phyloP scores from a whole-genome alignment of 2,797 vertebrate species.

The Orestias chungarensis region DNA sequence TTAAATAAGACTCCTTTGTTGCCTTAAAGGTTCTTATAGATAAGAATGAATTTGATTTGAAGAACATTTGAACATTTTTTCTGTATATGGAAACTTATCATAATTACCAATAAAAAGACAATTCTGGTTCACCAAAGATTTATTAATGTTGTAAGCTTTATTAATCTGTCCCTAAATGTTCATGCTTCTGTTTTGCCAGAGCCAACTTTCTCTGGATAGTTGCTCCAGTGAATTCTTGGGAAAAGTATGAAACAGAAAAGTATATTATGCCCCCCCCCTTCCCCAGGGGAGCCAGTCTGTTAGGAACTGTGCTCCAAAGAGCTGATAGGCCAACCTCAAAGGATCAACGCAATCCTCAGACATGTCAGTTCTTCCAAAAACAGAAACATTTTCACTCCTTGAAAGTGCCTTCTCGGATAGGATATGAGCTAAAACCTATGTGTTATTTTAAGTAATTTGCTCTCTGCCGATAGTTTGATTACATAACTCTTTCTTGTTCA shows the following conservation, averaged over 20 bases:
- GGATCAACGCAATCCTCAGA: constrained; percentile 65
- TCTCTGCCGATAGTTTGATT: constrained; percentile 56
- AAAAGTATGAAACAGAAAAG: constrained; percentile 57
- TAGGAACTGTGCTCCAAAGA: constrained; percentile 60
- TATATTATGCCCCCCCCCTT: too few relatives aligned
- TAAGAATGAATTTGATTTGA: too few relatives aligned
- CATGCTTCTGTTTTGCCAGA: constrained; percentile 21
- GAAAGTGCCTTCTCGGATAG: constrained; percentile 18
- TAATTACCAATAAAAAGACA: too few relatives aligned
- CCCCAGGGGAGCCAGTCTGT: constrained; percentile 67
- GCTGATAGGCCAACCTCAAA: constrained; percentile 70
- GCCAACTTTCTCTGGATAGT: constrained; percentile 27
- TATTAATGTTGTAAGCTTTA: constrained; percentile 7
- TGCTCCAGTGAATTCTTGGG: constrained; percentile 43
- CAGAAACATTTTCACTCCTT: constrained; percentile 44
- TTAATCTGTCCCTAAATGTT: constrained; percentile 27
- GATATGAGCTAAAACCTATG: constrained; percentile 43
- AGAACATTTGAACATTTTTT: too few relatives aligned
- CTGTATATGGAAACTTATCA: too few relatives aligned
- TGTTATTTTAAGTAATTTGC: constrained; percentile 62
- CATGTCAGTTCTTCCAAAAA: constrained; percentile 57
- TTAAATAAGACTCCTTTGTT: too few relatives aligned
- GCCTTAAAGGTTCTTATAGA: too few relatives aligned
- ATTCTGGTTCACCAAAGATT: not conserved
- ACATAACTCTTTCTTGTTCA: constrained; percentile 63